Percentiles rank a stretch among this genome's conserved stretches.
Evolutionary conservation across 2,888 invertebrate genomes (phyloP).

Genomic region (Nezara viridula): DNA sequence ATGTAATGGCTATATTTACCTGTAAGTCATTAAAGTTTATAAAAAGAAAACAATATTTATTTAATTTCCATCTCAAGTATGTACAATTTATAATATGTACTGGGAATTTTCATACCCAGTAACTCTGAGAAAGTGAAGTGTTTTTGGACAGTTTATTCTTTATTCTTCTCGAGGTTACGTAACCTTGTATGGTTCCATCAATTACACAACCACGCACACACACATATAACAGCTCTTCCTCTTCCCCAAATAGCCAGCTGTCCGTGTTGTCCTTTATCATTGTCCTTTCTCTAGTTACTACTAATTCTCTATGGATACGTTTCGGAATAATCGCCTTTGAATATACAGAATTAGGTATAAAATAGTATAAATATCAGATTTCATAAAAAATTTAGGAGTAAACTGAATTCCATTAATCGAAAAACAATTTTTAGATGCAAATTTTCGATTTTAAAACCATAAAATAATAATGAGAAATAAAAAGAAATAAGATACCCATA

Average conservation of each 20-base stretch:
- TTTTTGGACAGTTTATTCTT: not conserved
- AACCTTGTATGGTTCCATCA: not conserved
- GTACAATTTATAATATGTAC: not conserved
- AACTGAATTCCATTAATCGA: too few relatives aligned
- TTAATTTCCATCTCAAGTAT: too few relatives aligned
- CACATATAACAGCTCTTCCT: slow-evolving; percentile 6
- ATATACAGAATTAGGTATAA: too few relatives aligned
- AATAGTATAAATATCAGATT: too few relatives aligned
- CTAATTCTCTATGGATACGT: too few relatives aligned
- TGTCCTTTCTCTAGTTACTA: too few relatives aligned
- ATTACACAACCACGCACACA: not conserved
- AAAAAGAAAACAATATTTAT: not conserved
- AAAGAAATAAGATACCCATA: too few relatives aligned
- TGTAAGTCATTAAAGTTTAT: not conserved
- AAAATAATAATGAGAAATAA: too few relatives aligned
- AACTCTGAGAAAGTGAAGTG: not conserved
- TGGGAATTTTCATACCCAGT: not conserved
- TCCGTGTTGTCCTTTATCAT: not conserved
- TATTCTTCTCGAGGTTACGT: not conserved
- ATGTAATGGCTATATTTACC: not conserved
- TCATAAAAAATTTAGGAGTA: too few relatives aligned
- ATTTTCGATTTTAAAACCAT: too few relatives aligned
- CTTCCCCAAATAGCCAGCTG: not conserved
- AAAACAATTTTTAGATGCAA: too few relatives aligned
- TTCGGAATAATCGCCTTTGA: too few relatives aligned